Percentiles rank a stretch among this genome's conserved stretches.
Conservation (phyloP, 2,113 vertebrate genomes). For the Myotis yumanensis region DNA sequence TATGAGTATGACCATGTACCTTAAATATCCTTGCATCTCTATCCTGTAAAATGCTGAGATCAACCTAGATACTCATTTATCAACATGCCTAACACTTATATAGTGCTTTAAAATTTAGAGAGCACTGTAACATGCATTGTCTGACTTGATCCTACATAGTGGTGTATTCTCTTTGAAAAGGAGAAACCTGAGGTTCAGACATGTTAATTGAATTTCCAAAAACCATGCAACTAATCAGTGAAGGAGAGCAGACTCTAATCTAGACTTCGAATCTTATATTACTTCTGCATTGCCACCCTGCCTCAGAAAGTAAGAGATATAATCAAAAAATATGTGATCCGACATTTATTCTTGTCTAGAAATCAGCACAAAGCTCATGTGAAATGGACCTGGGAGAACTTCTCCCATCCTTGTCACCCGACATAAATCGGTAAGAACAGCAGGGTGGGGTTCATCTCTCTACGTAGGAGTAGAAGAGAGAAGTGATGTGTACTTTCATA, state of each 20-base stretch:
- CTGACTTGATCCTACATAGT: background rate
- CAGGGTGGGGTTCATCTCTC: background rate
- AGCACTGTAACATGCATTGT: background rate
- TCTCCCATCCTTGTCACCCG: background rate
- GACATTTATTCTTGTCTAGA: background rate
- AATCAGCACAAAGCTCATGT: background rate
- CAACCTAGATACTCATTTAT: background rate
- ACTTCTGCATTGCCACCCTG: background rate
- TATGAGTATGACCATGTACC: background rate
- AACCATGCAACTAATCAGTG: background rate
- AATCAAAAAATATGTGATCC: background rate
- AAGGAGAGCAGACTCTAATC: background rate
- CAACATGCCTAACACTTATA: background rate
- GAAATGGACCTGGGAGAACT: background rate
- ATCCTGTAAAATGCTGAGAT: background rate
- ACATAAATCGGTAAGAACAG: background rate
- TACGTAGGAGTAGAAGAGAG: background rate
- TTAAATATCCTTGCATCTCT: background rate
- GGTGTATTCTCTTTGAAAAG: background rate
- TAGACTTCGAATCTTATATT: background rate
- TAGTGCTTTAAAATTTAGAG: background rate
- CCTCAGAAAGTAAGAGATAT: background rate
- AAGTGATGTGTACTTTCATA: background rate
- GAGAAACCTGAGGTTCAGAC: background rate
- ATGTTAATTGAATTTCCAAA: background rate